phyloP scores from a whole-genome alignment of 1,140 invertebrate species.

The Sminthurinus signatus region DNA sequence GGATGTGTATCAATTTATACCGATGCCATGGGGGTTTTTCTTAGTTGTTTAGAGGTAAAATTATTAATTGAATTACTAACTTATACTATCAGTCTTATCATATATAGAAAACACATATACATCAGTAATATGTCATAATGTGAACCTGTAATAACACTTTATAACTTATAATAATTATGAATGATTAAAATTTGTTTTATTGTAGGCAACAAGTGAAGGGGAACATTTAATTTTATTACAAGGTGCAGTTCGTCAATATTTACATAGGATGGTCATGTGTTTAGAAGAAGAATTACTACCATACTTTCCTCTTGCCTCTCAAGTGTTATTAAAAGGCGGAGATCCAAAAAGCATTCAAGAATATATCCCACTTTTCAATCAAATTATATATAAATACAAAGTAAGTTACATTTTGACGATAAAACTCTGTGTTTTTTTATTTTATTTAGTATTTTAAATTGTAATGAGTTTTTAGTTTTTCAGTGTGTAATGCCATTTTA shows the following conservation, averaged over 20 bases:
- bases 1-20: constrained; percentile 51
- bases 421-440: background rate
- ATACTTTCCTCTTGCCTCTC: constrained; percentile 51
- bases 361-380: constrained; percentile 56
- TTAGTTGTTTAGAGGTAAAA: constrained; percentile 48
- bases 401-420: too few species aligned
- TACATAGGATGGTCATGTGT: constrained; percentile 58
- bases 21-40: constrained; percentile 52
- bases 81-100: too few species aligned
- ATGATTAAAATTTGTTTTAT: too few species aligned
- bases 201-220: constrained; percentile 30
- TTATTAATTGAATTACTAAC: too few species aligned
- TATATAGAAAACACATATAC: too few species aligned
- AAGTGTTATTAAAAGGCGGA: constrained; percentile 50
- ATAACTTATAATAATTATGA: too few species aligned
- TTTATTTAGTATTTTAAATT: background rate
- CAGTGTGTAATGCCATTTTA: too few species aligned
- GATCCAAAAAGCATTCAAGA: constrained; percentile 52
- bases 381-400: constrained; percentile 57
- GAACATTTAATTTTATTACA: constrained; percentile 43
- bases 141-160: too few species aligned
- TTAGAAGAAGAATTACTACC: constrained; percentile 55
- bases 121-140: too few species aligned
- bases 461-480: background rate
- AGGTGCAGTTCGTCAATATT: constrained; percentile 51